Percentiles rank a stretch among this genome's conserved stretches.
Conservation (phyloP, 2,113 vertebrate genomes). For the Polyodon spathula region DNA sequence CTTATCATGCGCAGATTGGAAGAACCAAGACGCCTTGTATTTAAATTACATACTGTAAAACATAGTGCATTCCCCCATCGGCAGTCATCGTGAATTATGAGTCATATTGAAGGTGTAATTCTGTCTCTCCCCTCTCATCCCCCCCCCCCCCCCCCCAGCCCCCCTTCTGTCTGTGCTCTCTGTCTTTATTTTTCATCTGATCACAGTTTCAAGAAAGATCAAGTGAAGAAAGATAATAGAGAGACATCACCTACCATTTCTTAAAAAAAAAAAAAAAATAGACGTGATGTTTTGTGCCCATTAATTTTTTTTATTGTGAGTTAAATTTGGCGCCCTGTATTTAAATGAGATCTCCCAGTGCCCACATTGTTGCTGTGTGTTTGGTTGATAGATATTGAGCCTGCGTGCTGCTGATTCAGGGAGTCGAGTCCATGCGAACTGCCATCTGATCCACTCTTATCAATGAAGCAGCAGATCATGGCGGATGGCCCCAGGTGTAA, state of each 20-base stretch:
- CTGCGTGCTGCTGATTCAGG: conserved; percentile 72
- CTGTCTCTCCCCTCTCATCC: conserved; percentile 50
- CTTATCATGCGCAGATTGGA: conserved; percentile 14
- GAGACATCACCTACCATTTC: conserved; percentile 10
- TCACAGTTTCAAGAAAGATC: conserved; percentile 39
- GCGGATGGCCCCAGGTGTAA: conserved; percentile 98
- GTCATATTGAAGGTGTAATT: conserved; percentile 67
- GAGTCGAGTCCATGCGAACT: conserved; percentile 91
- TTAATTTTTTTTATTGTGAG: conserved; percentile 28
- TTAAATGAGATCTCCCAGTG: conserved; percentile 67
- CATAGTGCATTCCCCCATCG: conserved; percentile 56
- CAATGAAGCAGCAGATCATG: conserved; percentile 98
- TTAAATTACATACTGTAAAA: conserved; percentile 48
- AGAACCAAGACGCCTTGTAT: conserved; percentile 34
- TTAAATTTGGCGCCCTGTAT: conserved; percentile 63
- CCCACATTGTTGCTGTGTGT: conserved; percentile 74
- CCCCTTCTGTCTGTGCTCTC: conserved; percentile 31
- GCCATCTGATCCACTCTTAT: conserved; percentile 95
- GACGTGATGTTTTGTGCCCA: conserved; percentile 15
- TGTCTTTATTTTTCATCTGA: conserved; percentile 32
- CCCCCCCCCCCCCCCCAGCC: too few species aligned
- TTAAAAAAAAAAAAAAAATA: background rate
- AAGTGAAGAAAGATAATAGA: conserved; percentile 32
- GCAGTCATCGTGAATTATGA: conserved; percentile 60
- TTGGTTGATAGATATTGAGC: conserved; percentile 79